A percentile compares a stretch with the other conserved stretches of the same genome.
Conservation (phyloP, 2,888 invertebrate genomes). For the Aproaerema taeniolella region DNA sequence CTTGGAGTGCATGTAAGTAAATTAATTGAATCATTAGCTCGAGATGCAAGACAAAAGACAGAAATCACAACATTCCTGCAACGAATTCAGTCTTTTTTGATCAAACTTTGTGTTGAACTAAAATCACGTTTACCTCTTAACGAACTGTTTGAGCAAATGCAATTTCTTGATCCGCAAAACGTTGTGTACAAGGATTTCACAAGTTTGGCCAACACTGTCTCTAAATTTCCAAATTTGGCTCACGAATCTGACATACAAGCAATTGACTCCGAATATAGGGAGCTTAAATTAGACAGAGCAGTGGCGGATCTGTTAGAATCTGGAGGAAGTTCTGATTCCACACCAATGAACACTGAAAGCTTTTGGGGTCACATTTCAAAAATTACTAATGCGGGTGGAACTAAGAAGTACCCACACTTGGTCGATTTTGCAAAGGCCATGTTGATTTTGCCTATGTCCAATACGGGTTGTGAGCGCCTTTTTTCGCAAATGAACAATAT, state of each 20-base stretch:
- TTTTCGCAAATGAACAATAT: not conserved
- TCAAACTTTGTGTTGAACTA: constrained; percentile 13
- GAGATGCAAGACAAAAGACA: constrained; percentile 6
- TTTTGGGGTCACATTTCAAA: not conserved
- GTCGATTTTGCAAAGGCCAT: not conserved
- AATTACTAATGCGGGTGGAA: not conserved
- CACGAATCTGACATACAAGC: constrained; percentile 8
- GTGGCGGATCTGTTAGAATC: not conserved
- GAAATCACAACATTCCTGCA: constrained; percentile 13
- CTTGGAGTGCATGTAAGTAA: not conserved
- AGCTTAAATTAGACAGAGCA: constrained; percentile 3
- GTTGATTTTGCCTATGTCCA: not conserved
- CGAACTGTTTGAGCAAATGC: constrained; percentile 16
- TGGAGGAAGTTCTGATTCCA: not conserved
- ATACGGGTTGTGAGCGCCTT: not conserved
- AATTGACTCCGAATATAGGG: constrained; percentile 14
- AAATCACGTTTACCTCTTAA: constrained; percentile 15
- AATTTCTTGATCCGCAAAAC: constrained; percentile 17
- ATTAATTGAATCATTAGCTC: not conserved
- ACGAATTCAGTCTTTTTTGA: constrained; percentile 12
- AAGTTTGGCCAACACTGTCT: constrained; percentile 4
- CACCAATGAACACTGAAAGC: not conserved
- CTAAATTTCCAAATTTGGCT: not conserved
- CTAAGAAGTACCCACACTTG: not conserved
- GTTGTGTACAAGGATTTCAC: constrained; percentile 17